Evolutionary conservation across 2,797 vertebrate genomes (phyloP).

Genomic region (Alauda arvensis): DNA sequence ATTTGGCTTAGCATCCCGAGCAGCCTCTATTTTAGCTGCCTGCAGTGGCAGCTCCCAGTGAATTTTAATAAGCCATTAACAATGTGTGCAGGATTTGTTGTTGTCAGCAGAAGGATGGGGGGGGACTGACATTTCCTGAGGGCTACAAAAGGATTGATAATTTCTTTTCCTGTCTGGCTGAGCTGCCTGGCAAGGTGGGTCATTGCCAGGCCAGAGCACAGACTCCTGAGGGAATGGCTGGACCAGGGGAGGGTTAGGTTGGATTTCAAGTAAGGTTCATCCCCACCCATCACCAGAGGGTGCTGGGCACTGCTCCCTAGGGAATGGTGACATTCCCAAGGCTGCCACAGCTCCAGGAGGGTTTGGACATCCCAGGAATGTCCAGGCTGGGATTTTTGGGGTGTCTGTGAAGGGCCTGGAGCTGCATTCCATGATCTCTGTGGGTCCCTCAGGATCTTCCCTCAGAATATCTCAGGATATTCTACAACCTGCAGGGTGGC

Average conservation of each 20-base stretch:
- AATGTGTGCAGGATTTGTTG: not conserved
- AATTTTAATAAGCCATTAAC: constrained; percentile 51
- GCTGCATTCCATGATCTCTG: accelerated
- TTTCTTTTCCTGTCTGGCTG: not conserved
- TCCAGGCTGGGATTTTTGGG: not conserved
- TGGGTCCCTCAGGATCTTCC: not conserved
- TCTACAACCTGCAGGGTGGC: not conserved
- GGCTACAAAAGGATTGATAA: not conserved
- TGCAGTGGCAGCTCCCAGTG: constrained; percentile 38
- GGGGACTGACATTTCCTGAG: not conserved
- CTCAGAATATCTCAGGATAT: not conserved
- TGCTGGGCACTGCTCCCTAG: not conserved
- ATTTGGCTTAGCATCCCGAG: constrained; percentile 42
- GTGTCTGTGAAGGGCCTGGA: not conserved
- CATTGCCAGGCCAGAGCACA: not conserved
- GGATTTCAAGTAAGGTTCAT: not conserved
- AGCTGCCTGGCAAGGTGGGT: not conserved
- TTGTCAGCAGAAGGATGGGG: not conserved
- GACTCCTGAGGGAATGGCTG: not conserved
- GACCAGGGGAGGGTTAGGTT: accelerated
- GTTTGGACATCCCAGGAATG: not conserved
- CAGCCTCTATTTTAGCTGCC: constrained; percentile 45
- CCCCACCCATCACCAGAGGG: not conserved
- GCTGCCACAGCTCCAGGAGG: not conserved
- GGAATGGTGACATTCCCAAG: accelerated